Evolutionary conservation across 30 jellyfish, hydroid and myxozoan species (phyloP).

Genomic region (Rhopilema esculentum): DNA sequence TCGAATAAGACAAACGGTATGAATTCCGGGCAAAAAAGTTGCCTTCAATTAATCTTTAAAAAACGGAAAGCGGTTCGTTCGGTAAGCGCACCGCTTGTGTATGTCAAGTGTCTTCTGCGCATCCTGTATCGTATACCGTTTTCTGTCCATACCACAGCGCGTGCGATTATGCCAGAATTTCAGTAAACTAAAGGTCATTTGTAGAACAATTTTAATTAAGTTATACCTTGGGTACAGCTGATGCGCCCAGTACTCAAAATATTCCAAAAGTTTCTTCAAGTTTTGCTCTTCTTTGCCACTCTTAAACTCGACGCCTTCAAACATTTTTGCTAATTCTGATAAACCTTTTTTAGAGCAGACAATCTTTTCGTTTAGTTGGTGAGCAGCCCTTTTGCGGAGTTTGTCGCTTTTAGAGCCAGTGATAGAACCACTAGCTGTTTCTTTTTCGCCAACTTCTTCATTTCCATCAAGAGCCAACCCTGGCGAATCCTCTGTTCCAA

Average conservation of each 20-base stretch:
- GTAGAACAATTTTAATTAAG: no score
- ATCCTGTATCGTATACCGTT: no score
- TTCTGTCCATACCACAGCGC: no score
- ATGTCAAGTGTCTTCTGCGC: no score
- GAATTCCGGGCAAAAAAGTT: no score
- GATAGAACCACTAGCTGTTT: neutral
- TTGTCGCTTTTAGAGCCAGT: neutral
- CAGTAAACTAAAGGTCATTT: no score
- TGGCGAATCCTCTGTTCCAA: neutral
- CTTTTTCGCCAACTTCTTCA: neutral
- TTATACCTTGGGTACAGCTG: slow-evolving; percentile 43
- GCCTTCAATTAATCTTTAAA: no score
- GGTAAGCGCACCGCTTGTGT: no score
- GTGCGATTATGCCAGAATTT: no score
- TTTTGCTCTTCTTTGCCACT: slow-evolving; percentile 5
- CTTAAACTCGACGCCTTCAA: neutral
- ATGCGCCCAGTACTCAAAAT: slow-evolving; percentile 51
- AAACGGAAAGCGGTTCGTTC: no score
- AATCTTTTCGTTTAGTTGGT: slow-evolving; percentile 18
- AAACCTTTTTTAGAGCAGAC: slow-evolving; percentile 22
- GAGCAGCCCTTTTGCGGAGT: neutral
- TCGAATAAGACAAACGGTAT: no score
- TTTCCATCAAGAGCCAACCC: neutral
- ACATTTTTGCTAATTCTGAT: neutral
- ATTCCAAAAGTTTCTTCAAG: slow-evolving; percentile 3